Base-by-base conservation (phyloP, 2,113 vertebrate species). In the Tychaedon coryphoeus region DNA sequence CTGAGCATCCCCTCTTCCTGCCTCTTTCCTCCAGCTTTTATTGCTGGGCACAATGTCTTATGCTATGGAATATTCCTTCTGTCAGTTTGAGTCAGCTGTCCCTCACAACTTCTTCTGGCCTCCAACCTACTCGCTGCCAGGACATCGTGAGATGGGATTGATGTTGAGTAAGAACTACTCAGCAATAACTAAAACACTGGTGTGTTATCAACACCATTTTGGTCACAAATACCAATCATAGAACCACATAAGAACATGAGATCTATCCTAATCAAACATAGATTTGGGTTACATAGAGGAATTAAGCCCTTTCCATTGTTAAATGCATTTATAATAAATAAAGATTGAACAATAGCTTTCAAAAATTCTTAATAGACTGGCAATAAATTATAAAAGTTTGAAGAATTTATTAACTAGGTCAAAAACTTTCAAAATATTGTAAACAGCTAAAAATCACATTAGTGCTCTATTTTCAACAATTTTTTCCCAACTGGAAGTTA, bases 41-140 rank as follows among this genome's bases (percentile, higher is more conserved):
- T 34, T 86, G 18, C 13, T 64, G 5, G 33, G 5, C 18, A 29
- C 1, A 1, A 4, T 1, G 2, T 14, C 2, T 1, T 29, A 14
- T 18, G 12, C 5, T 34, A 38, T 33, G 4, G 69, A 87, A 54
- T 22, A 54, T 10, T 48, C 23, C 15, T 57, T 50, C 45, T 26
- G 17, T 31, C 5, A 3, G 2, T 3, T 73, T 18, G 7, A 10
- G 7, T 78, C 53, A 22, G 25, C 15, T 57, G 6, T 47, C 9
- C 24, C 13, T 86, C 45, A 11, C 36, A 65, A 8, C 3, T 2
- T 14, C 29, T 67, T 47, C 48, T 76, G 48, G 12, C 2, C 7
- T 18, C 4, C 29, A 51, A 8, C 7, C 16, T 58, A 4, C 19
- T 66, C 42, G 2, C 28, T 70, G 45, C 11, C 31, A 69, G 22